Conservation (phyloP, 2,113 vertebrate species). For the Lepus americanus region DNA sequence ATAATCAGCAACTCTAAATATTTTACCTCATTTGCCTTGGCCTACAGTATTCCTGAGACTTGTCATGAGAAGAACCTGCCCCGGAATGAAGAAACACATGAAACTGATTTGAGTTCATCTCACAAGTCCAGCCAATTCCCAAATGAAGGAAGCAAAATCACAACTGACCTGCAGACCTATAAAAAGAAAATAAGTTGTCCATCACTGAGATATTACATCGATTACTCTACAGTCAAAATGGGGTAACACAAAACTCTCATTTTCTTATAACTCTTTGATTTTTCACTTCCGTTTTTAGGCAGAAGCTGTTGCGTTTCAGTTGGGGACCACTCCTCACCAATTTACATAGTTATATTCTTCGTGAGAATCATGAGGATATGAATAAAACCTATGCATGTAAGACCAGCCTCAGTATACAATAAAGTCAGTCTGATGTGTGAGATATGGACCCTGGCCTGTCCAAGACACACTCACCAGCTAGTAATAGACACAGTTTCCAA, state of each 20-base stretch:
- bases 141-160: background rate
- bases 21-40: background rate
- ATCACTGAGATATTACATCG: background rate
- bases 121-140: background rate
- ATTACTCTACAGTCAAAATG: background rate
- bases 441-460: background rate
- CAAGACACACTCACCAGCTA: background rate
- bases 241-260: background rate
- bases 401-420: background rate
- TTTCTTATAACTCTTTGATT: background rate
- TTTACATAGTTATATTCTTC: background rate
- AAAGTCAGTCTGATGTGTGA: background rate
- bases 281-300: constrained; percentile 11
- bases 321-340: background rate
- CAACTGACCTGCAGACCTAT: background rate
- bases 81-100: background rate
- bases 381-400: background rate
- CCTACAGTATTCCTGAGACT: background rate
- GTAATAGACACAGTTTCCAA: background rate
- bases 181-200: constrained; percentile 35
- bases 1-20: background rate
- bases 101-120: background rate
- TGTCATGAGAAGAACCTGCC: background rate
- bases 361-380: background rate
- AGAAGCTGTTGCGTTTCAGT: background rate